A percentile compares a stretch with the other conserved stretches of the same genome.
Conservation (phyloP, 2,888 invertebrate species). For the Eilema sororculum region DNA sequence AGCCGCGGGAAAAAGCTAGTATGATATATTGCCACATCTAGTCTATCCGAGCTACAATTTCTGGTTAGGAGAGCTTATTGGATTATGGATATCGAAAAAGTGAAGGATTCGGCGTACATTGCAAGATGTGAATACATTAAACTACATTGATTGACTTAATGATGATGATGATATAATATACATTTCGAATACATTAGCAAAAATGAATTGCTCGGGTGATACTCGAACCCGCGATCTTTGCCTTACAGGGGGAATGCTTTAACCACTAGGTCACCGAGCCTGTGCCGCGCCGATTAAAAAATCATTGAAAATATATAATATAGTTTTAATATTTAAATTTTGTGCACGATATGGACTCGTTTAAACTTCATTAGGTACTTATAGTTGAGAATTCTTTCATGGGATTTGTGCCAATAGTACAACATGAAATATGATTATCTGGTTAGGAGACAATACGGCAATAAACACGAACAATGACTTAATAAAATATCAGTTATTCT, state of each 20-base stretch:
- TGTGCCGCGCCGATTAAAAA: too few relatives aligned
- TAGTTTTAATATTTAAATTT: background rate
- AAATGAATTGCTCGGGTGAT: too few relatives aligned
- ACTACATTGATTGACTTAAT: background rate
- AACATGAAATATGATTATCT: background rate
- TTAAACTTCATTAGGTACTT: background rate
- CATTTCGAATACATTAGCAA: too few relatives aligned
- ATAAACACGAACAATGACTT: background rate
- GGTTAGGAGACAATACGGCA: background rate
- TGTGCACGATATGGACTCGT: background rate
- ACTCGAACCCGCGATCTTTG: too few relatives aligned
- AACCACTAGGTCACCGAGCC: too few relatives aligned
- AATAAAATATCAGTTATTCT: background rate
- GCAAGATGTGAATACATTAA: background rate
- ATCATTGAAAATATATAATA: too few relatives aligned
- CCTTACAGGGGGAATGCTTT: too few relatives aligned
- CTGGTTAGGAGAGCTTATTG: background rate
- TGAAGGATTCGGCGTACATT: too few relatives aligned
- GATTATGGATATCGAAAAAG: too few relatives aligned
- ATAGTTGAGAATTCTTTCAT: background rate
- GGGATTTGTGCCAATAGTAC: conserved; percentile 2
- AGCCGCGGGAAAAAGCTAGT: too few relatives aligned
- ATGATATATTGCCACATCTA: background rate
- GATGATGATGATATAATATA: too few relatives aligned
- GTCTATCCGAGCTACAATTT: background rate